Evolutionary conservation across 2,888 invertebrate genomes (phyloP), one percentile per base, ranked within the genome.

Genomic region (Chrysolina oricalcia): DNA sequence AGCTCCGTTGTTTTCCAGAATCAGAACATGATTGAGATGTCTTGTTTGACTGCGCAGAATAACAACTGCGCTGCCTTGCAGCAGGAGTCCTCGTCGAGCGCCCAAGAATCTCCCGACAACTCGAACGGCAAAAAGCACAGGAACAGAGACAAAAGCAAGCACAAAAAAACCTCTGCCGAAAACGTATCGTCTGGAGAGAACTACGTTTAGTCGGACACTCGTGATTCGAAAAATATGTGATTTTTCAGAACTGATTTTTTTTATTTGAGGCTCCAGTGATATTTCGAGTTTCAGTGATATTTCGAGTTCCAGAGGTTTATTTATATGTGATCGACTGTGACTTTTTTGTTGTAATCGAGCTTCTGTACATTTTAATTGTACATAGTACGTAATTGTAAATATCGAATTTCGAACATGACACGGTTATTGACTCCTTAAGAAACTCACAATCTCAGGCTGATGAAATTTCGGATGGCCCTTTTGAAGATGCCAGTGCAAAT

Each of bases 11-110:
- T 88, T 89, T 89, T 89, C 88, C 88, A 89, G 89, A 90, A 88
- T 87, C 89, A 90, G 88, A 90, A 90, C 87, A 89, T 90, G 86
- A 92, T 93, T 85, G 93, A 94, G 89, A 93, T 93, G 91, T 93
- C 93, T 66, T 93, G 93, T 88, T 88, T 93, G 82, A 87, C 90
- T 78, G 88, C 90, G 48, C 93, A 93, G 85, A 93, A 93, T 88
- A 93, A 93, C 89, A 93, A 92, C 73, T 71, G 84, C 84, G 77
- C 82, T 83, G 43, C 83, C 83, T 46, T 53, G 48, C 74, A 73
- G 19, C 74, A 77, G 48, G 77, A 77, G 64, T 74, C 77, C 19
- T 70, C 76, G 5, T 73, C 79, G 72, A 70, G 69, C 69, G 56
- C 73, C 59, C 76, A 75, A 72, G 80, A 79, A 41, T 74, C 81